phyloP scores from a whole-genome alignment of 2,113 vertebrate genomes.

The Indicator indicator region DNA sequence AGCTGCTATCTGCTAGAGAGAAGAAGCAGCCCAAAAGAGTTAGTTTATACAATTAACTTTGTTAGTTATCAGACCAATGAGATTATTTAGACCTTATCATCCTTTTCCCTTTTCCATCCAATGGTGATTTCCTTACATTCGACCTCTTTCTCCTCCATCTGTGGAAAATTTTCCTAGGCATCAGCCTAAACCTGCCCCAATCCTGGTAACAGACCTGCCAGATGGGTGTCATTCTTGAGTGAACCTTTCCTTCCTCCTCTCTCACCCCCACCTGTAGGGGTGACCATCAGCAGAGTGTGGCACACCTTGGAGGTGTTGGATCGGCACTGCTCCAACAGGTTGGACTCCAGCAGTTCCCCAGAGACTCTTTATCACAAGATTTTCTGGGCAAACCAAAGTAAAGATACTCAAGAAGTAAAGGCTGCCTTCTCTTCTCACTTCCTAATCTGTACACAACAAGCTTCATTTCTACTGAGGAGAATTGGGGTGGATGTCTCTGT shows the following conservation, averaged over 20 bases:
- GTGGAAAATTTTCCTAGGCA: too few species aligned
- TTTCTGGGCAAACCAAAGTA: conserved; percentile 79
- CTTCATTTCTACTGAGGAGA: neutral
- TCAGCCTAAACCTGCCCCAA: too few species aligned
- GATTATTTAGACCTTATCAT: too few species aligned
- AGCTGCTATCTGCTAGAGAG: too few species aligned
- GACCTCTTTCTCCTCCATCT: too few species aligned
- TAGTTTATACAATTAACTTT: too few species aligned
- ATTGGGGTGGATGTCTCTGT: neutral
- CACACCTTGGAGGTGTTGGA: conserved; percentile 80
- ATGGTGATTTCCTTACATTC: too few species aligned
- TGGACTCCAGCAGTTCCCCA: conserved; percentile 81
- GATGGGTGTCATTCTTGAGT: too few species aligned
- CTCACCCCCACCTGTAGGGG: conserved; percentile 41
- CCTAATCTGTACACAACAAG: neutral
- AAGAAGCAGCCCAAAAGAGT: too few species aligned
- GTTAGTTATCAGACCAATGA: too few species aligned
- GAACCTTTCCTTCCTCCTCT: neutral
- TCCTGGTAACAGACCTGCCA: neutral
- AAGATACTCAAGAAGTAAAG: conserved; percentile 80
- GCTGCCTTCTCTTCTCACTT: neutral
- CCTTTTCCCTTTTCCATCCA: too few species aligned
- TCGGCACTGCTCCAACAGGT: conserved; percentile 79
- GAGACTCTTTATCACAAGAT: conserved; percentile 82
- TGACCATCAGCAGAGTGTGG: conserved; percentile 79